Evolutionary conservation across 2,113 vertebrate genomes (phyloP).

Genomic region (Apistogramma diplotaenia): DNA sequence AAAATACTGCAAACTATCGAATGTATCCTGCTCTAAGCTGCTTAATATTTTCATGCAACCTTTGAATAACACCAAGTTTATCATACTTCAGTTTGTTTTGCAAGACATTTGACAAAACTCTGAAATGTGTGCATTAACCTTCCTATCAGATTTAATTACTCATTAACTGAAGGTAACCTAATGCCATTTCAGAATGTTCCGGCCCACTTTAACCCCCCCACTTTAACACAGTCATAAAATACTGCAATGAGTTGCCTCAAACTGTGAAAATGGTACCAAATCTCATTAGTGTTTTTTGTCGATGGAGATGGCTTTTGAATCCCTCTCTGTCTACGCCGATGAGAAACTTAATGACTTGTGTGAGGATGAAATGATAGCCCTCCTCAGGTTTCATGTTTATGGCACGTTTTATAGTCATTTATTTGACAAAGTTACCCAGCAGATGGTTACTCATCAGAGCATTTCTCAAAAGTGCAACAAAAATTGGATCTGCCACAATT

Average conservation of each 20-base stretch:
- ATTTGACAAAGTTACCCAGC: conserved; percentile 48
- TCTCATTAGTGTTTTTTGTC: conserved; percentile 44
- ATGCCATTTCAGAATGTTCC: not conserved
- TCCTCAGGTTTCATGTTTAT: conserved; percentile 61
- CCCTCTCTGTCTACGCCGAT: conserved; percentile 19
- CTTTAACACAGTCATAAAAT: conserved; percentile 14
- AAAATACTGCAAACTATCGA: not conserved
- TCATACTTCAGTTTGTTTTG: not conserved
- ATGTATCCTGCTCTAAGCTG: too few species aligned
- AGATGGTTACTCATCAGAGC: conserved; percentile 56
- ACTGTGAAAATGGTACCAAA: conserved; percentile 50
- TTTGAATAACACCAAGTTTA: not conserved
- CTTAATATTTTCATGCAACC: not conserved
- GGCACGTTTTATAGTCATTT: conserved; percentile 52
- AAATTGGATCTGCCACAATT: conserved; percentile 4
- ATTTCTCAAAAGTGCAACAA: conserved; percentile 27
- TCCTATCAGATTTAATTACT: not conserved
- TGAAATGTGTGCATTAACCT: not conserved
- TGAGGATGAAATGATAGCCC: conserved; percentile 27
- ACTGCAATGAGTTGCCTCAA: conserved; percentile 37
- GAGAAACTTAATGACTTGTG: conserved; percentile 58
- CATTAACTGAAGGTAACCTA: not conserved
- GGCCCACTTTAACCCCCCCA: not conserved
- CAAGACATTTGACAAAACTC: not conserved
- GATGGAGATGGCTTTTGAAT: conserved; percentile 37